Evolutionary conservation across 2,113 vertebrate species (phyloP).

Genomic region (Sakesphorus luctuosus): DNA sequence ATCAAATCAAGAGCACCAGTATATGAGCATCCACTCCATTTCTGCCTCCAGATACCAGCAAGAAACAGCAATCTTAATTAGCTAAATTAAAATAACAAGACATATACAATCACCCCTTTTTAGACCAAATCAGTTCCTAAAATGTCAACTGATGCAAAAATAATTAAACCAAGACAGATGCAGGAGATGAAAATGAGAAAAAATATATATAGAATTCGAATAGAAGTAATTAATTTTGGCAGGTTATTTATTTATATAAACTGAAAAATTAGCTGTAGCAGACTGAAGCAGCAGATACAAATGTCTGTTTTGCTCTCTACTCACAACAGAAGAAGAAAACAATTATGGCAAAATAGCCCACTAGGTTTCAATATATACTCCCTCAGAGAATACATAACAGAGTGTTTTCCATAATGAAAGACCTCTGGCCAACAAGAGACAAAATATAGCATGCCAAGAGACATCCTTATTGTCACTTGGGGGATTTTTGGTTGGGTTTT

Average conservation of each 20-base stretch:
- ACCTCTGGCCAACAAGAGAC: neutral
- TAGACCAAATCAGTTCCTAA: constrained; percentile 72
- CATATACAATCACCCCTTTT: constrained; percentile 71
- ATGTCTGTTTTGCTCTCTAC: constrained; percentile 42
- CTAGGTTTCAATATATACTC: constrained; percentile 19
- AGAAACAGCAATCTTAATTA: constrained; percentile 75
- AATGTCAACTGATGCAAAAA: constrained; percentile 80
- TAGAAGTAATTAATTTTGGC: constrained; percentile 79
- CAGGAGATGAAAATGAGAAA: constrained; percentile 70
- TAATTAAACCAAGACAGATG: constrained; percentile 79
- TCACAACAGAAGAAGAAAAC: constrained; percentile 31
- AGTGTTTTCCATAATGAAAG: constrained; percentile 10
- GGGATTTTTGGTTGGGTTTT: neutral
- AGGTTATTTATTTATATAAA: constrained; percentile 84
- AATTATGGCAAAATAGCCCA: constrained; percentile 6
- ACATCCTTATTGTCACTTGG: neutral
- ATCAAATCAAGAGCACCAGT: neutral
- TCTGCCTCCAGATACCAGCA: constrained; percentile 54
- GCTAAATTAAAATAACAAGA: constrained; percentile 76
- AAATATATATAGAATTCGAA: constrained; percentile 78
- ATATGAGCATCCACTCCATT: constrained; percentile 22
- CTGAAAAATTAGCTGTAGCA: constrained; percentile 76
- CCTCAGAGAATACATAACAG: neutral
- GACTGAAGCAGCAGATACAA: constrained; percentile 43
- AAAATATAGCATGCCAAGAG: neutral